Base-by-base conservation (phyloP, 2,797 vertebrate genomes). In the Austrolebias charrua region DNA sequence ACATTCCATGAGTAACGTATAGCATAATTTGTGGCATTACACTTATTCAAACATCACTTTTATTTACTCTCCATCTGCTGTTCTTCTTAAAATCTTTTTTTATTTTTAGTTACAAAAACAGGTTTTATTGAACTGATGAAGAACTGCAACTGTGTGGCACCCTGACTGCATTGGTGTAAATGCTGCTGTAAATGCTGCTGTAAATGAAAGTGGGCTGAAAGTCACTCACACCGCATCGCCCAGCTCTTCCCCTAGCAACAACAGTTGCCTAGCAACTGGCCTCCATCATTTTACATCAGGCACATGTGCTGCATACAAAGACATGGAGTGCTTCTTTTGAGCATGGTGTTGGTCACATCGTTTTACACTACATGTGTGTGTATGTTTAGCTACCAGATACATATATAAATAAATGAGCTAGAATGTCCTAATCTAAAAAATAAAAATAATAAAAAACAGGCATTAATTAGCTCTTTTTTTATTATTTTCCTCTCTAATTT, bases 251-350 rank as follows among this genome's bases (percentile, higher is more conserved):
- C 91, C 87, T 91, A 90, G 92, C 90, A 93, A 92, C 90, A 75
- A 33, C 86, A 86, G 92, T 92, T 92, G 86, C 92, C 81, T 89
- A 84, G 92, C 89, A 91, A 93, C 91, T 84, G 73, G 71, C 73
- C 67, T 86, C 82, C 47, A 61, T 38, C 35, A 38, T 38, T 38
- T 85, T 82, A 80, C 51, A 52, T 71, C 60, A 52, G 50, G 75
- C 71, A 82, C 76, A 79, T 82, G 78, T 78, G 71, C 72, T 76
- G 66, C 73, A 86, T 87, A 71, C 35, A 6, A 79, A 67, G 80
- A 81, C 81, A 78, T 79, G 75, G 60, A 51, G 35, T 24, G 4
- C 49, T 67, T 46, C 35, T 55, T 43, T 13, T 45, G 56, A 64
- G 57, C n/a, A 0, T 47, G 56, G n/a, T 59, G 52, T 55, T 66